These are phyloP conservation scores for Struthio camelus DNA, from an alignment of 2,113 vertebrate genomes.

Conservation along the genomic window DNA sequence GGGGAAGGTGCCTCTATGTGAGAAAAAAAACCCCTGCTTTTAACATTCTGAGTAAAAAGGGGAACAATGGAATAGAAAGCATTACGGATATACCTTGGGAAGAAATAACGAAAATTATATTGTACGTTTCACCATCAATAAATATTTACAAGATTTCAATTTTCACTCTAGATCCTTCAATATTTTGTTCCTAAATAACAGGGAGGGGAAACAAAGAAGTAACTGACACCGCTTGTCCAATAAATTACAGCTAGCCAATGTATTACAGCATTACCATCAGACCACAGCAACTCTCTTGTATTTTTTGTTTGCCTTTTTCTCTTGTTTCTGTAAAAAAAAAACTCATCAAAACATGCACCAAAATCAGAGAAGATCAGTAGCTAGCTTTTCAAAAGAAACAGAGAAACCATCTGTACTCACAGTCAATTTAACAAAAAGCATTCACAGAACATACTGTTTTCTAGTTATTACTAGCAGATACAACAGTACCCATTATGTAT, in stretches of 20 bases:
- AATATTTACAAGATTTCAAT: not conserved
- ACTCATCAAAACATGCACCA: no score
- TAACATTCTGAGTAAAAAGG: not conserved
- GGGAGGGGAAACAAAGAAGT: not conserved
- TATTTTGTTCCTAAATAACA: not conserved
- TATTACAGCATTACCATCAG: not conserved
- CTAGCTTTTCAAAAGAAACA: not conserved
- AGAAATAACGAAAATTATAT: not conserved
- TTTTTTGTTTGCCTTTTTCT: not conserved
- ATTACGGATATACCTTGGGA: not conserved
- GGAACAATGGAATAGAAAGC: not conserved
- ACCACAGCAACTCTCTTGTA: not conserved
- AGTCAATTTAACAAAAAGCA: not conserved
- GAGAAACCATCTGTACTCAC: not conserved
- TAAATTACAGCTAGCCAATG: not conserved
- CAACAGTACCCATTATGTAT: fast-evolving
- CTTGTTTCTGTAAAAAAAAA: not conserved
- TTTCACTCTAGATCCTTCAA: not conserved
- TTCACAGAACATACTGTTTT: not conserved
- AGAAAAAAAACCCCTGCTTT: not conserved
- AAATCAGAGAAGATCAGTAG: not conserved
- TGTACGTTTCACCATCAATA: not conserved
- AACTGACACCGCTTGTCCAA: not conserved
- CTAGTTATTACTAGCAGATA: not conserved
- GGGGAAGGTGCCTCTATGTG: not conserved